Percentiles rank a stretch among this genome's conserved stretches.
These are phyloP conservation scores for Ctena decussata DNA, from an alignment of 2,888 invertebrate species.

Conservation along the genomic window DNA sequence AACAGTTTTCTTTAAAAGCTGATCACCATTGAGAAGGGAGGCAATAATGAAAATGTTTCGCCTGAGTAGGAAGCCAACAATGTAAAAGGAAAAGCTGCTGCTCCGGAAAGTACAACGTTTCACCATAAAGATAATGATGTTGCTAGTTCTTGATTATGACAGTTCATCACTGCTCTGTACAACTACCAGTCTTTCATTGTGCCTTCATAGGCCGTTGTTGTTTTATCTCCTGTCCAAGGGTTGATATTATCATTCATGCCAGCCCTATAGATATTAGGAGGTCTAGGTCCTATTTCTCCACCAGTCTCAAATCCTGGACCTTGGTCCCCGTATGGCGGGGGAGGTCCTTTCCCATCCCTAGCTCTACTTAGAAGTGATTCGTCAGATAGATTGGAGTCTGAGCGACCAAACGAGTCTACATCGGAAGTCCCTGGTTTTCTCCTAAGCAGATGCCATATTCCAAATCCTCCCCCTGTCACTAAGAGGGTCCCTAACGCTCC, in stretches of 20 bases:
- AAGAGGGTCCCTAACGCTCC: conserved; percentile 67
- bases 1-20: too few relatives aligned
- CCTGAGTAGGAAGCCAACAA: too few relatives aligned
- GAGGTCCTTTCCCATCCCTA: conserved; percentile 21
- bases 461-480: conserved; percentile 64
- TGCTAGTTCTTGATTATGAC: too few relatives aligned
- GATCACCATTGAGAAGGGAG: too few relatives aligned
- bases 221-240: conserved; percentile 15
- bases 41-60: too few relatives aligned
- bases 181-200: not conserved
- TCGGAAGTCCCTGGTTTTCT: conserved; percentile 17
- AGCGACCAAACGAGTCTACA: not conserved
- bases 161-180: too few relatives aligned
- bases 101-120: too few relatives aligned
- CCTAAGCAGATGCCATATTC: conserved; percentile 57
- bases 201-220: not conserved
- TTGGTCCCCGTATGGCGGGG: conserved; percentile 26
- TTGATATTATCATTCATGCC: conserved; percentile 31
- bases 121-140: too few relatives aligned
- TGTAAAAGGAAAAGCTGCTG: too few relatives aligned
- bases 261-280: conserved; percentile 51
- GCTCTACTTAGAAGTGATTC: conserved; percentile 4
- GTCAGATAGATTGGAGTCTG: conserved; percentile 16
- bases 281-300: not conserved
- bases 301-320: not conserved